Conservation (phyloP, 1,140 invertebrate genomes). For the Charaxes varanes region DNA sequence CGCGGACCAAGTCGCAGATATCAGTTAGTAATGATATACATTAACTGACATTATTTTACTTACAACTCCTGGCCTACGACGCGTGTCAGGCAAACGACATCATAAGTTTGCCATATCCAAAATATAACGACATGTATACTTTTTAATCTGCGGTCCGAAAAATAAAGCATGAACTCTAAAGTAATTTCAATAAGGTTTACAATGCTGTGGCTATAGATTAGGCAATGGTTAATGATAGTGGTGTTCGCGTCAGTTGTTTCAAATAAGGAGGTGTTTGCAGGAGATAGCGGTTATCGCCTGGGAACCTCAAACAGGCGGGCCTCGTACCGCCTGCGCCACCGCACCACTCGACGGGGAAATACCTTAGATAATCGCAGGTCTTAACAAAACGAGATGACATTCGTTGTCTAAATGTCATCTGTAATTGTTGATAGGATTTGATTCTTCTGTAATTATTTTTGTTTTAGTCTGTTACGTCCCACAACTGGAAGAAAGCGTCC, state of each 20-base stretch:
- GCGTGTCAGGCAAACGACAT: slow-evolving; percentile 45
- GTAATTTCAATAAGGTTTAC: slow-evolving; percentile 17
- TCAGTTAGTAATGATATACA: too few species aligned
- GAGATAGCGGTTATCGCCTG: slow-evolving; percentile 65
- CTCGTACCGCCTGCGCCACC: slow-evolving; percentile 45
- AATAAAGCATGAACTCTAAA: slow-evolving; percentile 4
- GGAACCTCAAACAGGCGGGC: slow-evolving; percentile 61
- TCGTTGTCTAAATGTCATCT: neutral
- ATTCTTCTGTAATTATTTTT: too few species aligned
- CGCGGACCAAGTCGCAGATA: too few species aligned
- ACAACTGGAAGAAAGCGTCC: too few species aligned
- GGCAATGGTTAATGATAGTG: slow-evolving; percentile 20
- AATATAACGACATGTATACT: slow-evolving; percentile 21
- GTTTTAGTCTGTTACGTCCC: too few species aligned
- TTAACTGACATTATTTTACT: too few species aligned
- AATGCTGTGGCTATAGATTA: slow-evolving; percentile 8
- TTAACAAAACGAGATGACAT: too few species aligned
- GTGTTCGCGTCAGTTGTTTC: slow-evolving; percentile 34
- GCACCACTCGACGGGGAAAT: slow-evolving; percentile 48
- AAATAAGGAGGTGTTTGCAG: slow-evolving; percentile 63
- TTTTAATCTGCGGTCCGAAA: neutral
- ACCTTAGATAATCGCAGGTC: slow-evolving; percentile 37
- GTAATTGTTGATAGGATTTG: too few species aligned
- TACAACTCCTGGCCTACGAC: too few species aligned
- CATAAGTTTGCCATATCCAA: slow-evolving; percentile 25